These are phyloP conservation scores for Menidia beryllina DNA, from an alignment of 2,113 vertebrate species.

Conservation along the genomic window DNA sequence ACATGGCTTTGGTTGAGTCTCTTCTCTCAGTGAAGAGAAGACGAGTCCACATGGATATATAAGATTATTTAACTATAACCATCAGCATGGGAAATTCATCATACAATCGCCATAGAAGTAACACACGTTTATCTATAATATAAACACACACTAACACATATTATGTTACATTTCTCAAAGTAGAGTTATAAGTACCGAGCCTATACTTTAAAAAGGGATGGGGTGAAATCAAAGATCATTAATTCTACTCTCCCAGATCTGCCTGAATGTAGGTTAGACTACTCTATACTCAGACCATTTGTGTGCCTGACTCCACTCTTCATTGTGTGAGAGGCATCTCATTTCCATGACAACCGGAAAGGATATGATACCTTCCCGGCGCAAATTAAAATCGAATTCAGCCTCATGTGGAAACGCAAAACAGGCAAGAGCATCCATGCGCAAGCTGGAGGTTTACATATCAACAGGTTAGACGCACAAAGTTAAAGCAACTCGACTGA, in stretches of 20 bases:
- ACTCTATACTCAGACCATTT: constrained; percentile 64
- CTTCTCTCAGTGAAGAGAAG: constrained; percentile 27
- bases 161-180: background rate
- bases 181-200: background rate
- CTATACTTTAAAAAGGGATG: background rate
- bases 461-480: constrained; percentile 78
- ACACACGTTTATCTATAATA: too few species aligned
- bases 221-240: constrained; percentile 43
- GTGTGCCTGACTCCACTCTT: constrained; percentile 66
- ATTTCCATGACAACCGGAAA: constrained; percentile 98
- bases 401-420: constrained; percentile 50
- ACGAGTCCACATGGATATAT: constrained; percentile 15
- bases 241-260: constrained; percentile 32
- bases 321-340: constrained; percentile 86
- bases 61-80: background rate
- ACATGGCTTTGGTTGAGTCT: constrained; percentile 20
- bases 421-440: constrained; percentile 17
- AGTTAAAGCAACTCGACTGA: constrained; percentile 37
- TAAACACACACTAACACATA: constrained; percentile 4
- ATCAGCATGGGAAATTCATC: too few species aligned
- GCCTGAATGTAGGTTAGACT: constrained; percentile 57
- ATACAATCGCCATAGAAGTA: too few species aligned
- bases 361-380: constrained; percentile 84
- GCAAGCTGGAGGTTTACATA: constrained; percentile 23
- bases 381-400: constrained; percentile 78